Percentiles rank a stretch among this genome's conserved stretches.
Evolutionary conservation across 2,797 vertebrate species (phyloP).

Genomic region (Iguana delicatissima): DNA sequence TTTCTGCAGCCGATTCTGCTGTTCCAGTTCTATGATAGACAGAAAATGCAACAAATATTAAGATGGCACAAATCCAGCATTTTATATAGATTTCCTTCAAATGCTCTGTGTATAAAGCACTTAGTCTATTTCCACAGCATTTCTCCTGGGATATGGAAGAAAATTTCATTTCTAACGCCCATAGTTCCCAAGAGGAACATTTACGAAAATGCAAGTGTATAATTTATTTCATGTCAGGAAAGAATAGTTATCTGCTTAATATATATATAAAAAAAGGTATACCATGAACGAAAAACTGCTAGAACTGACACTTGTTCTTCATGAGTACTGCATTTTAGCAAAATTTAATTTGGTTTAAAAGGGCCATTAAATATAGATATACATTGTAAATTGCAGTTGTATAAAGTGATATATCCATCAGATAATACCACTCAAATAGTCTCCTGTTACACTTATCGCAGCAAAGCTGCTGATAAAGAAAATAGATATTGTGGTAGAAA

Average conservation of each 20-base stretch:
- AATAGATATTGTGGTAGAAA: slow-evolving; percentile 63
- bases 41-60: slow-evolving; percentile 49
- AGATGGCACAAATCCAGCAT: slow-evolving; percentile 53
- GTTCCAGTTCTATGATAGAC: background rate
- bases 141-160: slow-evolving; percentile 68
- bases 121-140: slow-evolving; percentile 61
- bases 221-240: slow-evolving; percentile 74
- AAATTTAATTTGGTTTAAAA: slow-evolving; percentile 75
- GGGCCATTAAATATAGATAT: slow-evolving; percentile 72
- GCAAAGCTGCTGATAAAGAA: slow-evolving; percentile 65
- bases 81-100: slow-evolving; percentile 55
- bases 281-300: slow-evolving; percentile 71
- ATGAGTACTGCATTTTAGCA: slow-evolving; percentile 68
- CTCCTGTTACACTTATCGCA: slow-evolving; percentile 74
- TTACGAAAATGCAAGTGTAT: slow-evolving; percentile 74
- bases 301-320: slow-evolving; percentile 70
- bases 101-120: slow-evolving; percentile 48
- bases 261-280: slow-evolving; percentile 52
- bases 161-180: slow-evolving; percentile 72
- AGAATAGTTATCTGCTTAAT: slow-evolving; percentile 65
- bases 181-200: slow-evolving; percentile 72
- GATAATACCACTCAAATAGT: slow-evolving; percentile 70
- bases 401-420: slow-evolving; percentile 73
- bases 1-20: too few species aligned
- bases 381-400: slow-evolving; percentile 73